Base-by-base conservation (phyloP, 2,113 vertebrate species). In the Myiagra hebetior region DNA sequence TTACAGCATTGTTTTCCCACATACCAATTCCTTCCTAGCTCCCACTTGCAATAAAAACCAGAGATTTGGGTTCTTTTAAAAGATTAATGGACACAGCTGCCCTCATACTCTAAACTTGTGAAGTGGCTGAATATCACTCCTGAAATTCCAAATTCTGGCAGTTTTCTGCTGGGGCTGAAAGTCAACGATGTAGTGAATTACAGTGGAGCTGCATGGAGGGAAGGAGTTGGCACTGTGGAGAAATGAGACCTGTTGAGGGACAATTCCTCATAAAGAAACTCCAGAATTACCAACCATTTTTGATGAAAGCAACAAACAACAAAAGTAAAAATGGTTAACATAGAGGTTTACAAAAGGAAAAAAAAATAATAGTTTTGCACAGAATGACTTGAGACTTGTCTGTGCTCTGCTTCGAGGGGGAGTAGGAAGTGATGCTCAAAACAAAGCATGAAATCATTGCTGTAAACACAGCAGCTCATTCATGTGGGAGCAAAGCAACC, bases 1-100 rank as follows among this genome's bases (percentile, higher is more conserved):
- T 97, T 97, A 97, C 65, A 92, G 70, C 89, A 85, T 94, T 97
- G 84, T 95, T 98, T 95, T 95, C 92, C 87, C 82, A 97, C 93
- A 78, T 42, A 79, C 50, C 92, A 63, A 85, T 95, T 95, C 70
- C 87, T 94, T 85, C 95, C 89, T 86, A 89, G 86, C 79, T 95
- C 89, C 64, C 24, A 88, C 72, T 85, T 94, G 86, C 87, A 94
- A 91, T 96, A 97, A 97, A 95, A 95, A 42, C 5, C 55, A 92
- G 56, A 87, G 87, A 95, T 82, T 53, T 79, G 88, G 65, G 60
- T 83, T 75, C 84, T 82, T 97, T 96, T 96, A 69, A 69, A 95
- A 97, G 96, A 97, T 93, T 92, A 94, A 95, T 88, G 81, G 95
- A 31, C 60, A 85, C 47, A 84, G 74, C 50, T 93, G 47, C 60